These are phyloP conservation scores for Callaeas wilsoni DNA, from an alignment of 2,113 vertebrate genomes.

Conservation along the genomic window DNA sequence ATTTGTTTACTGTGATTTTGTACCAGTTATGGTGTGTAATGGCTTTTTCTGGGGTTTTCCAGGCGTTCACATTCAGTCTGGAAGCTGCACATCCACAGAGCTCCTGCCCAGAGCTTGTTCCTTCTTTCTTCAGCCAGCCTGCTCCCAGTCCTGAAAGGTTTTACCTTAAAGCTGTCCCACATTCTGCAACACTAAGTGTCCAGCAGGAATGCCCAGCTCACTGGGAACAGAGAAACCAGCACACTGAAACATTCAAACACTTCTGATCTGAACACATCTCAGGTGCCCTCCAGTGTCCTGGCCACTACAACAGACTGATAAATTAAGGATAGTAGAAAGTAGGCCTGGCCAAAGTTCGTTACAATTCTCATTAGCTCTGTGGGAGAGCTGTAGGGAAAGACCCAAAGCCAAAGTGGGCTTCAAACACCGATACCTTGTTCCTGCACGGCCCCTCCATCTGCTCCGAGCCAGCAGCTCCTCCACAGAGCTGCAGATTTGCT, in stretches of 20 bases:
- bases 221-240: neutral
- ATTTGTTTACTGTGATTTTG: neutral
- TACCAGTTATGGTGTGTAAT: neutral
- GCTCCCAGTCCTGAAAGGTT: neutral
- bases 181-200: neutral
- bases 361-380: neutral
- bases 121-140: neutral
- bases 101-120: neutral
- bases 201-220: neutral
- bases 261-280: neutral
- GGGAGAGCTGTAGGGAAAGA: neutral
- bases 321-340: neutral
- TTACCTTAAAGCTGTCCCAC: neutral
- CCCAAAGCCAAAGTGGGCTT: neutral
- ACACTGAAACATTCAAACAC: neutral
- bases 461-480: neutral
- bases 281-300: fast-evolving
- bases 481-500: no score
- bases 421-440: neutral
- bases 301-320: no score
- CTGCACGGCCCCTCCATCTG: fast-evolving
- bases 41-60: neutral
- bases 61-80: neutral
- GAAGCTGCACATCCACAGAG: neutral
- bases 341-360: neutral